Evolutionary conservation across 2,113 vertebrate species (phyloP).

Genomic region (Sinocyclocheilus maitianheensis): DNA sequence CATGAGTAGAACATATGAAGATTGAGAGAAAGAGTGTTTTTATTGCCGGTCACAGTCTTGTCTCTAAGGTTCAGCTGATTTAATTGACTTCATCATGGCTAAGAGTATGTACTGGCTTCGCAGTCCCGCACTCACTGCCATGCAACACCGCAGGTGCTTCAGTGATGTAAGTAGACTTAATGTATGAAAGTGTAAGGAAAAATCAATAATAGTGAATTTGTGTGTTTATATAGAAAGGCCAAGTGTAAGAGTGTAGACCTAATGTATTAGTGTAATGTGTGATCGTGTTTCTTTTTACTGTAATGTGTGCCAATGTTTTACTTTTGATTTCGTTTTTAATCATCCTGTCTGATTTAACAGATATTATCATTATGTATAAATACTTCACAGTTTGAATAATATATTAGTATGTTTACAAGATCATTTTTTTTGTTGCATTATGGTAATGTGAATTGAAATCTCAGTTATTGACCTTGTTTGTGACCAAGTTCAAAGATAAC

Average conservation of each 20-base stretch:
- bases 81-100: constrained; percentile 43
- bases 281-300: neutral
- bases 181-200: neutral
- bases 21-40: neutral
- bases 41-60: neutral
- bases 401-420: neutral
- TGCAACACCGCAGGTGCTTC: constrained; percentile 41
- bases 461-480: neutral
- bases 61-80: neutral
- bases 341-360: neutral
- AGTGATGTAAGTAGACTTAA: constrained; percentile 53
- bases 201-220: constrained; percentile 6
- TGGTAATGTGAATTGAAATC: neutral
- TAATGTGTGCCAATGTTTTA: neutral
- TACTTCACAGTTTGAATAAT: neutral
- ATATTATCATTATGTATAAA: neutral
- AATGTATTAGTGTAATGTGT: neutral
- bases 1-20: neutral
- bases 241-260: neutral
- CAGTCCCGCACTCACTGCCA: constrained; percentile 41
- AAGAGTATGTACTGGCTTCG: constrained; percentile 38
- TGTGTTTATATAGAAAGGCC: neutral
- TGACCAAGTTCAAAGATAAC: neutral
- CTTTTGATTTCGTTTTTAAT: neutral
- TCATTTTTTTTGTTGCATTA: neutral